Conservation (phyloP, 2,888 invertebrate species). For the Parnassius apollo region DNA sequence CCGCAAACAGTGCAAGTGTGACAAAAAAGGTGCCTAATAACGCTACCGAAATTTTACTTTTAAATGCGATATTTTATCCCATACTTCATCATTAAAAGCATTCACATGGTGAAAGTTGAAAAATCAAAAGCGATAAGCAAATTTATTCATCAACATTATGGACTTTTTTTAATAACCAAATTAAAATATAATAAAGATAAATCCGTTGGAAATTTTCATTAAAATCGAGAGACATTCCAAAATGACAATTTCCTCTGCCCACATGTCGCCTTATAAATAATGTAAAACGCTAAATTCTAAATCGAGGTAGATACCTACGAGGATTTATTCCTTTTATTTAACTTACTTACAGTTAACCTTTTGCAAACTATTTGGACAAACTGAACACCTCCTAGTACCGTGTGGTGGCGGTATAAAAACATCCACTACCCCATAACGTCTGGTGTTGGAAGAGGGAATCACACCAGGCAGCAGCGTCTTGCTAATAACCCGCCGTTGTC, state of each 20-base stretch:
- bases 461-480: no score
- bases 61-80: slow-evolving; percentile 35
- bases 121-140: slow-evolving; percentile 52
- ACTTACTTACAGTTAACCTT: no score
- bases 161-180: slow-evolving; percentile 41
- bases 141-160: slow-evolving; percentile 43
- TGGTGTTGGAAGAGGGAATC: no score
- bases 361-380: no score
- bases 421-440: no score
- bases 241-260: no score
- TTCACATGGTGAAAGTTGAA: slow-evolving; percentile 52
- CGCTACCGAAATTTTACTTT: slow-evolving; percentile 42
- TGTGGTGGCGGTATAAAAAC: no score
- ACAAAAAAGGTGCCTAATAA: slow-evolving; percentile 34
- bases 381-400: no score
- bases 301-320: no score
- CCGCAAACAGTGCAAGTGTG: slow-evolving; percentile 22
- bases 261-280: no score
- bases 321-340: no score
- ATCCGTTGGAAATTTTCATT: slow-evolving; percentile 15
- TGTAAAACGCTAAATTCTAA: not conserved
- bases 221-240: slow-evolving; percentile 5
- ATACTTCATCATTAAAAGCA: slow-evolving; percentile 13
- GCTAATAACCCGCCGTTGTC: no score
- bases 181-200: slow-evolving; percentile 33